Conservation (phyloP, 2,797 vertebrate species). For the Pipistrellus nathusii region DNA sequence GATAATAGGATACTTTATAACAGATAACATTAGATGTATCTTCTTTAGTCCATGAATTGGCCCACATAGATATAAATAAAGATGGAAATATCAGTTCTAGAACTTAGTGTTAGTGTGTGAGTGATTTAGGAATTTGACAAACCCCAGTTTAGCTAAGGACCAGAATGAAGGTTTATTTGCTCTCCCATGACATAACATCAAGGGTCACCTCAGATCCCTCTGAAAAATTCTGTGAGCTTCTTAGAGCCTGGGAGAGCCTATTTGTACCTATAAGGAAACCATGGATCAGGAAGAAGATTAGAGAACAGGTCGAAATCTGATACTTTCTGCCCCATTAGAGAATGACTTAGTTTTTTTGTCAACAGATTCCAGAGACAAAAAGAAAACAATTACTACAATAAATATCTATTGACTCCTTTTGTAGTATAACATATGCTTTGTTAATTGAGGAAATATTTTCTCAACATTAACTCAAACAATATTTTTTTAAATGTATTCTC, state of each 20-base stretch:
- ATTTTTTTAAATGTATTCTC: not conserved
- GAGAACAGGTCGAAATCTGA: not conserved
- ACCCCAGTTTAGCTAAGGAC: not conserved
- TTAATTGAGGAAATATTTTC: conserved; percentile 44
- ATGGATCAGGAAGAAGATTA: not conserved
- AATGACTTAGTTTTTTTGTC: not conserved
- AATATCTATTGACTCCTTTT: not conserved
- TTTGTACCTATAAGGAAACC: not conserved
- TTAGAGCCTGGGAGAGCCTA: not conserved
- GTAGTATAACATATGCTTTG: not conserved
- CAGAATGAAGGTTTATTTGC: not conserved
- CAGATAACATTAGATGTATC: not conserved
- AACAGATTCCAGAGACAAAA: not conserved
- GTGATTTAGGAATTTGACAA: not conserved
- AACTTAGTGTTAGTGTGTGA: not conserved
- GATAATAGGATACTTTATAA: not conserved
- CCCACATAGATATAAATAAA: not conserved
- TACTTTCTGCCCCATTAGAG: not conserved
- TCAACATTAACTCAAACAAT: not conserved
- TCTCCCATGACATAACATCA: not conserved
- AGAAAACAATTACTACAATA: not conserved
- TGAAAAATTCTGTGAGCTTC: not conserved
- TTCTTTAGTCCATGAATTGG: not conserved
- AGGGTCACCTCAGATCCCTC: not conserved
- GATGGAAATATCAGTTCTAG: not conserved